Base-by-base conservation (phyloP, 2,888 invertebrate species). In the Caenorhabditis sp. region DNA sequence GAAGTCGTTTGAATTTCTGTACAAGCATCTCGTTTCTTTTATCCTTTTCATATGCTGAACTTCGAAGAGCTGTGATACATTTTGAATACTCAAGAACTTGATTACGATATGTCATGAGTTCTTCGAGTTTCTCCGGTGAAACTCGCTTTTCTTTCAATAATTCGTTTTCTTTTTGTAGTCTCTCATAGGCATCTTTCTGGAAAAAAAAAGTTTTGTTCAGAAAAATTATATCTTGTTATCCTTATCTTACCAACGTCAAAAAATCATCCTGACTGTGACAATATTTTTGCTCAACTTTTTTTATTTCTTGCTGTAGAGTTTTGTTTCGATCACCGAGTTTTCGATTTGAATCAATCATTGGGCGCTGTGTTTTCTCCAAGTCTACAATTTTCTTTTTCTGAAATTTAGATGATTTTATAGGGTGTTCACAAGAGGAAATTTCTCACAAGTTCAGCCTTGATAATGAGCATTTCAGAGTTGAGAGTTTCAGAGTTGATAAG, bases 331-430 rank as follows among this genome's bases (percentile, higher is more conserved):
- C 87, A 54, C 65, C 68, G 23, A 87, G 63, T 53, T 85, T 80
- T 21, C 83, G 68, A 64, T 87, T 87, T 26, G 82, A 78, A 25
- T 87, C 87, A 26, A 86, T 77, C 71, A 87, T 60, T 12, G 87
- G 87, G 25, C 71, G 66, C 61, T 87, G 86, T 49, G 73, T 81
- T 69, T 82, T 84, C 59, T 87, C 87, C 73, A 87, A 77, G n/a
- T 87, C 87, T 21, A 87, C 80, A 38, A 87, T 86, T 65, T 81
- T 82, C 71, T 87, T 85, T 67, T 87, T 87, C 85, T 85, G 67
- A 61, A 85, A 80, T 62, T 14, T 53, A 36, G 5, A 12, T 5
- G 26, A 67, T 20, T 26, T 14, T 31, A 31, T 7, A 27, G 1
- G 4, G 4, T 31, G 31, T n/a, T n/a, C n/a, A n/a, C n/a, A 5